Evolutionary conservation across 2,888 invertebrate species (phyloP), one percentile per base, ranked within the genome.

Genomic region (Trachelus iudaicus): DNA sequence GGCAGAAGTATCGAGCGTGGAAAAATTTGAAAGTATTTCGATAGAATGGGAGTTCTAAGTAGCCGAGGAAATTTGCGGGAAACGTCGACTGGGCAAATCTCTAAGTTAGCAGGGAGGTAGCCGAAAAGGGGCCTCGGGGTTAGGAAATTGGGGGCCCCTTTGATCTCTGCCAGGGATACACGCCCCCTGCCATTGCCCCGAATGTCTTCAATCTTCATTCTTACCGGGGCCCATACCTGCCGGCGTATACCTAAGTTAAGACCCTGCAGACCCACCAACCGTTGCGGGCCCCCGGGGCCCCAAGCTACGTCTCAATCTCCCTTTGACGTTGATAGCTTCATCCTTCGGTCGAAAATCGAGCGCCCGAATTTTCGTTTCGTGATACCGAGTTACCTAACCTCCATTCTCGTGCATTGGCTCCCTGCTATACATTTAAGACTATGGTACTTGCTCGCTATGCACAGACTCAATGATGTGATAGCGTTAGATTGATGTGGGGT

Each of bases 91-190:
- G 56, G 56, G 23, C 56, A 56, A 56, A 56, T 56, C 9, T 56
- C 31, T 71, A 31, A 23, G 71, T 71, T 71, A 23, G 33, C 31
- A 77, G 76, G 78, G 77, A 79, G 78, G 75, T 76, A 76, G 83
- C 77, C 79, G 79, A 73, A 73, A 71, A 68, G 69, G 56, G 79
- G 74, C 78, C 79, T 69, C 34, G 23, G 68, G 75, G 77, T 23
- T 79, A 81, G 77, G 75, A 77, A 68, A 75, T 75, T 77, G 83
- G 83, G 83, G 81, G 31, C 73, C 74, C 80, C 83, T 86, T 86
- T 86, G 81, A 86, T 83, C 86, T 81, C 77, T 77, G 79, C 80
- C 68, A 80, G 81, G 84, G 82, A 82, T 83, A 83, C 80, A 86
- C 83, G 83, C 85, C 85, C 81, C 71, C 80, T 82, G 69, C 71